Conservation (phyloP, 2,113 vertebrate species). For the Myxocyprinus asiaticus region DNA sequence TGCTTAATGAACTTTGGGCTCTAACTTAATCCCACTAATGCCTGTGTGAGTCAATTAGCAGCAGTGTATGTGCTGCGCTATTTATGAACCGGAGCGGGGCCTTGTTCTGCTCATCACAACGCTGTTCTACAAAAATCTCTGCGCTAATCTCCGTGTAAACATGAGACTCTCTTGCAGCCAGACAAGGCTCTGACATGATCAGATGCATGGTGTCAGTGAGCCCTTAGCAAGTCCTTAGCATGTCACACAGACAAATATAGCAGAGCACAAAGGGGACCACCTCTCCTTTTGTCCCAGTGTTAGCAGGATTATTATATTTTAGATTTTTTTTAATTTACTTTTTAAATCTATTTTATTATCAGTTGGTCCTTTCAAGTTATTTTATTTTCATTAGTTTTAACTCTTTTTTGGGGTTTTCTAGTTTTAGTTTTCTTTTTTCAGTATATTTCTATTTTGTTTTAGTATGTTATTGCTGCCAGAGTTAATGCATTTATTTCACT, state of each 20-base stretch:
- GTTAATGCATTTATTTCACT: too few relatives aligned
- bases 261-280: neutral
- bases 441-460: too few relatives aligned
- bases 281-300: neutral
- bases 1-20: conserved; percentile 66
- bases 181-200: conserved; percentile 35
- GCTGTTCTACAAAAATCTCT: conserved; percentile 28
- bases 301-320: too few relatives aligned
- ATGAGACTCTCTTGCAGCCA: conserved; percentile 14
- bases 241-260: conserved; percentile 16
- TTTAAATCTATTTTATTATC: too few relatives aligned
- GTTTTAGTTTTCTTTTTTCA: too few relatives aligned
- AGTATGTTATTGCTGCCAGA: too few relatives aligned
- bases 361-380: too few relatives aligned
- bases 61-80: conserved; percentile 54
- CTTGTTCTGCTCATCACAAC: conserved; percentile 34
- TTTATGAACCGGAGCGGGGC: conserved; percentile 53
- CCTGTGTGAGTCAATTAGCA: conserved; percentile 65
- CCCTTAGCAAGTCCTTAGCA: conserved; percentile 8
- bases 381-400: too few relatives aligned
- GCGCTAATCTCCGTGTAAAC: conserved; percentile 31
- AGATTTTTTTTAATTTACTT: too few relatives aligned
- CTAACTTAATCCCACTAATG: conserved; percentile 65
- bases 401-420: too few relatives aligned
- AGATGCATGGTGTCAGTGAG: conserved; percentile 29